phyloP scores from a whole-genome alignment of 2,888 invertebrate genomes.

The Coecobrya sp. region DNA sequence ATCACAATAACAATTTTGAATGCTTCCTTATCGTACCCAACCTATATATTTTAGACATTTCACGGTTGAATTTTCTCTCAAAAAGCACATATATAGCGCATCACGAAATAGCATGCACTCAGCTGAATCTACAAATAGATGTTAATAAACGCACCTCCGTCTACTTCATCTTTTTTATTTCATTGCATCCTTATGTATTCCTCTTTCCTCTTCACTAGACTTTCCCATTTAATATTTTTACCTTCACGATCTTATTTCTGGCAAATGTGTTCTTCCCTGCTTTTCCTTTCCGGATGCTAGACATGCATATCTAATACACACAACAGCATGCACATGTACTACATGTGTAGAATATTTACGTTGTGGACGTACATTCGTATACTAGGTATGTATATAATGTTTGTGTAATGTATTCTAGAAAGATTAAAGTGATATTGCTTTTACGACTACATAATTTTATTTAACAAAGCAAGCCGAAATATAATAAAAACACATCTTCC shows the following conservation, averaged over 20 bases:
- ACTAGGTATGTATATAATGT: background rate
- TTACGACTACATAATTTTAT: conserved; percentile 63
- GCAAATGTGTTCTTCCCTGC: conserved; percentile 26
- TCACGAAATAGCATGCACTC: background rate
- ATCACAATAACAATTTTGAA: conserved; percentile 75
- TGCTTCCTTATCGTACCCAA: conserved; percentile 46
- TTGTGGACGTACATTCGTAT: background rate
- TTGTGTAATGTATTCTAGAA: conserved; percentile 36
- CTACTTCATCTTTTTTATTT: conserved; percentile 26
- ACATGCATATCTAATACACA: conserved; percentile 1
- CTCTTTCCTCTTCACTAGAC: conserved; percentile 12
- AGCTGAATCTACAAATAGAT: background rate
- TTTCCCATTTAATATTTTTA: background rate
- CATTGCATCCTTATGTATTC: background rate
- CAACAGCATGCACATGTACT: conserved; percentile 4
- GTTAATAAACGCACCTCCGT: background rate
- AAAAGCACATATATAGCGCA: background rate
- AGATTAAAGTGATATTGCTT: conserved; percentile 67
- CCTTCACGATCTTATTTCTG: conserved; percentile 15
- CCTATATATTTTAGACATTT: conserved; percentile 56
- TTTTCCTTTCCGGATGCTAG: background rate
- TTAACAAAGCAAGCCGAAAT: conserved; percentile 51
- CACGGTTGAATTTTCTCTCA: conserved; percentile 30
- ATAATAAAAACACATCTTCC: conserved; percentile 39
- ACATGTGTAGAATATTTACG: background rate